These are phyloP conservation scores for Tethya wilhelma DNA, from an alignment of 37 sponge, comb jelly and placozoan species.

Conservation along the genomic window DNA sequence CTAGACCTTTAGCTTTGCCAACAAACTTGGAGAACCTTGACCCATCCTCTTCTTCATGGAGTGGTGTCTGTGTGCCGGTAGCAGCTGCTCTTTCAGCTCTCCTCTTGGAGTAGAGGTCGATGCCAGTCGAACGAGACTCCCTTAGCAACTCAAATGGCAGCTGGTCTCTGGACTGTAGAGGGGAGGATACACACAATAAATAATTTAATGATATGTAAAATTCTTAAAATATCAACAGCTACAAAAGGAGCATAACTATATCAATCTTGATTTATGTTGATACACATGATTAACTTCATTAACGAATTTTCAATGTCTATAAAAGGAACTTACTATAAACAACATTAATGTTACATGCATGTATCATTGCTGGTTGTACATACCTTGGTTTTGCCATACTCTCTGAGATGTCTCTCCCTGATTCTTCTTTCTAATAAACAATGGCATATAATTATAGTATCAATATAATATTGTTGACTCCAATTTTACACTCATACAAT, in stretches of 20 bases:
- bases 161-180: constrained; percentile 34
- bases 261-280: no score
- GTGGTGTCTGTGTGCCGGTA: not conserved
- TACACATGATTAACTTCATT: no score
- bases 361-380: not conserved
- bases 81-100: not conserved
- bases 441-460: no score
- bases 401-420: constrained; percentile 63
- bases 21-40: not conserved
- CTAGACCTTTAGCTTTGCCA: constrained; percentile 26
- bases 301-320: no score
- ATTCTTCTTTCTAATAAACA: constrained; percentile 65
- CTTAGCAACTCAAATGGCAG: constrained; percentile 28
- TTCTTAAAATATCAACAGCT: no score
- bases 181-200: not conserved
- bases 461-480: no score
- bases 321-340: not conserved
- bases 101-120: not conserved
- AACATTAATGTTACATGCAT: not conserved
- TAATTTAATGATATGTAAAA: no score
- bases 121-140: constrained; percentile 10
- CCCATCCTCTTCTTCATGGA: constrained; percentile 26
- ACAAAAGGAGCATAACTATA: no score
- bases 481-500: no score
- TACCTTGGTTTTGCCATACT: constrained; percentile 25